Evolutionary conservation across 2,797 vertebrate species (phyloP).

Genomic region (Propithecus deckenii): DNA sequence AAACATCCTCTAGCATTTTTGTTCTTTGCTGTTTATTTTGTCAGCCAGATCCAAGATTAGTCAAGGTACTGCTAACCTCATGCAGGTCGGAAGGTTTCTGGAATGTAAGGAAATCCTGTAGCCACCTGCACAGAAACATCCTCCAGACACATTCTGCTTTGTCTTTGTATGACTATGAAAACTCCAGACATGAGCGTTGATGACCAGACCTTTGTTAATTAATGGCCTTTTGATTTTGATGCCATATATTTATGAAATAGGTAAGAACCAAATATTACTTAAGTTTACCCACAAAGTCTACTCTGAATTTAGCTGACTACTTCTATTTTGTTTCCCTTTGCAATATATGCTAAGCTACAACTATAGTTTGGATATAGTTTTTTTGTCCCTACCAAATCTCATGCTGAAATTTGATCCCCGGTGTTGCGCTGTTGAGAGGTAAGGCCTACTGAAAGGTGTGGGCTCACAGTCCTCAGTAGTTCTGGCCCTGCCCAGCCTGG

Average conservation of each 20-base stretch:
- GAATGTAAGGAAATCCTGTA: neutral
- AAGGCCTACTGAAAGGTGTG: too few relatives aligned
- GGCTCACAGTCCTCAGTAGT: neutral
- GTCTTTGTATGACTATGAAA: neutral
- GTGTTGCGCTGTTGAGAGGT: too few relatives aligned
- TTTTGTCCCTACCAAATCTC: neutral
- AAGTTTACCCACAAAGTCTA: neutral
- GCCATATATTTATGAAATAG: neutral
- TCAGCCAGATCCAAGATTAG: too few relatives aligned
- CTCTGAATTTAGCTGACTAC: neutral
- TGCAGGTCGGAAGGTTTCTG: neutral
- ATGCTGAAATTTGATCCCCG: neutral
- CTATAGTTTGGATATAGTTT: neutral
- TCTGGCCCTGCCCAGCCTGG: neutral
- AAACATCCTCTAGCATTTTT: neutral
- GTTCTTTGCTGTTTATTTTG: neutral
- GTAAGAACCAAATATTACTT: neutral
- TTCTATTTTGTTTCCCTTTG: neutral
- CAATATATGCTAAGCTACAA: neutral
- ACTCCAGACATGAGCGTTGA: fast-evolving
- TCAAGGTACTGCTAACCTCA: neutral
- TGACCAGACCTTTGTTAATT: neutral
- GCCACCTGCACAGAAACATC: neutral
- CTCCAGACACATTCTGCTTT: neutral
- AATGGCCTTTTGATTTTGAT: neutral